Percentiles rank a stretch among this genome's conserved stretches.
phyloP scores from a whole-genome alignment of 2,797 vertebrate species.

The Manis javanica region DNA sequence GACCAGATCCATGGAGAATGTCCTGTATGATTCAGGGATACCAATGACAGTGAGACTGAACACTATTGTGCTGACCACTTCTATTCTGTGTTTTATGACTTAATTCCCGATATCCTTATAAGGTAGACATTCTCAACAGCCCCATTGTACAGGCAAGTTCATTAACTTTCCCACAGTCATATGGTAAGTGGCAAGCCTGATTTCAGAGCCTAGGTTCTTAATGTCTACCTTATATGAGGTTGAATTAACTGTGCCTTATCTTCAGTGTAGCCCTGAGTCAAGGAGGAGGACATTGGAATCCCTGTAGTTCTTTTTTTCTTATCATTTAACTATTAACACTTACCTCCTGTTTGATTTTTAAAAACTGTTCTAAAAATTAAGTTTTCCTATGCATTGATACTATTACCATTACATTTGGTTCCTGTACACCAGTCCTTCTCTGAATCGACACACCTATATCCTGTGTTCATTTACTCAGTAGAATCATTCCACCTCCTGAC shows the following conservation, averaged over 20 bases:
- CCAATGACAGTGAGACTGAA: background rate
- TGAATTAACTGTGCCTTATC: background rate
- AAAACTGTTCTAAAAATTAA: background rate
- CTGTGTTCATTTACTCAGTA: background rate
- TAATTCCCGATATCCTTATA: background rate
- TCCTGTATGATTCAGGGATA: background rate
- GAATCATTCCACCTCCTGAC: background rate
- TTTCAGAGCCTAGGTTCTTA: background rate
- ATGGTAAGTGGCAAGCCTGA: background rate
- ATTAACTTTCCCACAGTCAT: background rate
- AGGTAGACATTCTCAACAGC: background rate
- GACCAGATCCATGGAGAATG: background rate
- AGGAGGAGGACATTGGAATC: background rate
- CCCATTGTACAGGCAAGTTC: background rate
- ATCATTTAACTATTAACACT: background rate
- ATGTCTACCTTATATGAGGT: background rate
- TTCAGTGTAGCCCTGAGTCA: background rate
- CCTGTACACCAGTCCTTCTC: background rate
- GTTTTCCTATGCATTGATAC: background rate
- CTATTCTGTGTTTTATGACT: background rate
- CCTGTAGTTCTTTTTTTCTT: background rate
- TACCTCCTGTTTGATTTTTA: background rate
- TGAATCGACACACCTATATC: rapidly evolving
- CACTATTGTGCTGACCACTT: background rate
- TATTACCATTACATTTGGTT: background rate